Evolutionary conservation across 2,888 invertebrate species (phyloP), one percentile per base, ranked within the genome.

Genomic region (Netelia virgata): DNA sequence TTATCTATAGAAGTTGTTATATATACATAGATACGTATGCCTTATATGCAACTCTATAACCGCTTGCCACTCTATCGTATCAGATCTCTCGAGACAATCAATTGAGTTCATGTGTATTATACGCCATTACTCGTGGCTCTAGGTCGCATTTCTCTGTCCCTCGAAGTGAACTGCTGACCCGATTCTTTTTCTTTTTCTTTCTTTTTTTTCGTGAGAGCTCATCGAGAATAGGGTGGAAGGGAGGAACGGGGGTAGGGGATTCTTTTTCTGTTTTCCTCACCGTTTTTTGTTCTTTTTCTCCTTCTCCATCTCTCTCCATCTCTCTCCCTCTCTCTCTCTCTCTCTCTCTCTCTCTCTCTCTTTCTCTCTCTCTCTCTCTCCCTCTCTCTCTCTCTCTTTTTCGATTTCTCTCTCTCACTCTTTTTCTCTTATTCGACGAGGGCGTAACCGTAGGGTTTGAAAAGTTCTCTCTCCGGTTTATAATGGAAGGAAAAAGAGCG

Each of bases 11-110:
- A 53, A 10, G 36, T 64, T 23, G 47, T 20, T 73, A 59, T 14
- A 57, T 50, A 36, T 57, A 47, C 43, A 20, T 41, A 50, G 61
- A 73, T 64, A 20, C 50, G 20, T 63, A 16, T 63, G 20, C 16
- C n/a, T 57, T 57, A 36, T 18, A 61, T 11, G 16, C 23, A 69
- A 50, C 0, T 69, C 66, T 68, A 80, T 47, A 47, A 61, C 75
- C 16, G 50, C 20, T 14, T 50, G 59, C 66, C 43, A 80, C 66
- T 64, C 76, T 20, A 70, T 74, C 81, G 77, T 77, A 81, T 81
- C 73, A 77, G 75, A 81, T 81, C 77, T 84, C 74, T 81, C 77
- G 77, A 84, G 77, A 84, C 84, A 81, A 84, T 84, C 84, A 84
- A 84, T 84, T 81, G 84, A 77, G 77, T 69, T 69, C 77, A 59